Evolutionary conservation across 2,888 invertebrate species (phyloP).

Genomic region (Cybosia mesomella): DNA sequence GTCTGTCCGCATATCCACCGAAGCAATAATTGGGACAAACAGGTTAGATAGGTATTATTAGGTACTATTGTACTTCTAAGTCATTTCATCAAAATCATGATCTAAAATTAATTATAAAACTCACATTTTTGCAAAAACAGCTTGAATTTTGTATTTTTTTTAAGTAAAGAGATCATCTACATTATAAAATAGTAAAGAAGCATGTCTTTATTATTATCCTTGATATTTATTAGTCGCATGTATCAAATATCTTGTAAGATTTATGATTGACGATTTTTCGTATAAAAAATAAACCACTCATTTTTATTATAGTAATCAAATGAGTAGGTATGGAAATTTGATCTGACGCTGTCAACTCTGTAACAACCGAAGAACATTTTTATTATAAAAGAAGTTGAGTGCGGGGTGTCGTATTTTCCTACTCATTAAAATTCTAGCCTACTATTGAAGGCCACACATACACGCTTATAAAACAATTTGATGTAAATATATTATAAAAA

Average conservation of each 20-base stretch:
- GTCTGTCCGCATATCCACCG: too few species aligned
- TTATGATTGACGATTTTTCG: slow-evolving; percentile 1
- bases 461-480: not conserved
- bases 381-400: not conserved
- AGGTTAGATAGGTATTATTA: too few species aligned
- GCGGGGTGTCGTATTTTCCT: not conserved
- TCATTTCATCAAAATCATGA: not conserved
- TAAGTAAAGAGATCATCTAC: slow-evolving; percentile 1
- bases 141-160: not conserved
- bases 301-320: slow-evolving; percentile 5
- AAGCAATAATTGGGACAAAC: too few species aligned
- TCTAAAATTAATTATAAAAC: not conserved
- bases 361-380: not conserved
- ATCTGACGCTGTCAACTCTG: not conserved
- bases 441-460: not conserved
- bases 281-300: not conserved
- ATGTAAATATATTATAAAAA: too few species aligned
- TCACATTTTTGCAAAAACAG: not conserved
- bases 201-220: not conserved
- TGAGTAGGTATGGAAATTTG: slow-evolving; percentile 1
- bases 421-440: not conserved
- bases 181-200: not conserved
- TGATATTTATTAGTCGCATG: not conserved
- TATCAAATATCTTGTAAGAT: slow-evolving; percentile 7
- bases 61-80: too few species aligned